Conservation (phyloP, 2,113 vertebrate species). For the Chrysemys picta region DNA sequence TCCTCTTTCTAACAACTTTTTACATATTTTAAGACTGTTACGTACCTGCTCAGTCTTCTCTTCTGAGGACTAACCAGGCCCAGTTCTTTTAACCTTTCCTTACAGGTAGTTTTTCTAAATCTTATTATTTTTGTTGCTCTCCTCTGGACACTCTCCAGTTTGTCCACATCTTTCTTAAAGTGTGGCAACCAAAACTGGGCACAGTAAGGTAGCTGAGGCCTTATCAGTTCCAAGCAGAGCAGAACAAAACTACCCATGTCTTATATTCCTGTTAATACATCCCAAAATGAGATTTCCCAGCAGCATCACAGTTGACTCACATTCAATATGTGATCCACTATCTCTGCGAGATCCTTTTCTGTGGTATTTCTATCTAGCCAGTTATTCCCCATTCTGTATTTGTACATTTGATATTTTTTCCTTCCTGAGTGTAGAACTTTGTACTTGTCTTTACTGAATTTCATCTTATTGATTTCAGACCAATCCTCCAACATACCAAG, state of each 20-base stretch:
- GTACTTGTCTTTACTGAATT: neutral
- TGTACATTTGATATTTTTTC: neutral
- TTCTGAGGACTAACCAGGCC: neutral
- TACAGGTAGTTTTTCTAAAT: no score
- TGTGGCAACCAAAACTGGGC: neutral
- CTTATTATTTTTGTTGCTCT: no score
- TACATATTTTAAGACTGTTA: neutral
- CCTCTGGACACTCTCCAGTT: no score
- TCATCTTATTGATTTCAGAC: neutral
- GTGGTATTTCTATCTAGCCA: neutral
- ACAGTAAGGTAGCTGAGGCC: neutral
- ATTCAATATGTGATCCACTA: neutral
- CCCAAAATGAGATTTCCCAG: neutral
- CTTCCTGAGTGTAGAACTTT: neutral
- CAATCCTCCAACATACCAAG: neutral
- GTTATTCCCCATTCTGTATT: neutral
- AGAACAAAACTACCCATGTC: neutral
- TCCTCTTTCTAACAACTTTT: neutral
- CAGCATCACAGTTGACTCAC: neutral
- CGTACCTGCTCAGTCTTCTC: no score
- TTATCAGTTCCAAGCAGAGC: neutral
- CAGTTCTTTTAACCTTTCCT: neutral
- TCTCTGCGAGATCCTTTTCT: neutral
- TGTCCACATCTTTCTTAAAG: neutral
- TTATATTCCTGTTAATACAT: neutral